Percentiles rank a stretch among this genome's conserved stretches.
Conservation (phyloP, 1,140 invertebrate genomes). For the Eumaeus atala region DNA sequence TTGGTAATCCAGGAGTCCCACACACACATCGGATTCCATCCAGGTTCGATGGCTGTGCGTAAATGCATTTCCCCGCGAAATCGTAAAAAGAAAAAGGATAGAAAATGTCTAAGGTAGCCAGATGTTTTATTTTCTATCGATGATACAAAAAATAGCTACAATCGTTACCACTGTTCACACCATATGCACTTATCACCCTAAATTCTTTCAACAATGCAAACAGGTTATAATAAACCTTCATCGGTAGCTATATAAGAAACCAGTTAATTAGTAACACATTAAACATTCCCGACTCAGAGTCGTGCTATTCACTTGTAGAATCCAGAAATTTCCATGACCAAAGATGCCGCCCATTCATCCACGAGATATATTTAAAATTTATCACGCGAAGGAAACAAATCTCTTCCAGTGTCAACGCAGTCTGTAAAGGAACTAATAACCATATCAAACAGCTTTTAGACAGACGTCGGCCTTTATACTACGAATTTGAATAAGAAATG, state of each 20-base stretch:
- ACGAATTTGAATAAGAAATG: conserved; percentile 65
- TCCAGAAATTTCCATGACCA: conserved; percentile 46
- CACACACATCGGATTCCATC: too few relatives aligned
- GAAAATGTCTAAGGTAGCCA: too few relatives aligned
- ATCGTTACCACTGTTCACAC: conserved; percentile 34
- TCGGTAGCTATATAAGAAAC: conserved; percentile 5
- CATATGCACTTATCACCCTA: conserved; percentile 55
- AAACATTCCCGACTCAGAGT: not conserved
- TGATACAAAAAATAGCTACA: too few relatives aligned
- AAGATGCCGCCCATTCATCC: conserved; percentile 43
- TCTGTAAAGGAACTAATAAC: conserved; percentile 70
- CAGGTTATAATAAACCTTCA: conserved; percentile 1
- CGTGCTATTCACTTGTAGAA: not conserved
- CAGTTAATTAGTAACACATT: conserved; percentile 4
- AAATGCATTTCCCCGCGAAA: too few relatives aligned
- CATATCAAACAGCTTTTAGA: conserved; percentile 67
- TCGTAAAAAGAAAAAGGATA: too few relatives aligned
- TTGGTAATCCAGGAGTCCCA: too few relatives aligned
- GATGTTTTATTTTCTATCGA: too few relatives aligned
- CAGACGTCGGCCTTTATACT: conserved; percentile 45
- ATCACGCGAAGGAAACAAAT: conserved; percentile 53
- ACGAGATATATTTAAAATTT: conserved; percentile 29
- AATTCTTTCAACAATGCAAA: not conserved
- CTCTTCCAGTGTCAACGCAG: conserved; percentile 56
- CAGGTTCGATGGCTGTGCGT: too few relatives aligned